Evolutionary conservation across 1,140 invertebrate genomes (phyloP).

Genomic region (Cyclina sinensis): DNA sequence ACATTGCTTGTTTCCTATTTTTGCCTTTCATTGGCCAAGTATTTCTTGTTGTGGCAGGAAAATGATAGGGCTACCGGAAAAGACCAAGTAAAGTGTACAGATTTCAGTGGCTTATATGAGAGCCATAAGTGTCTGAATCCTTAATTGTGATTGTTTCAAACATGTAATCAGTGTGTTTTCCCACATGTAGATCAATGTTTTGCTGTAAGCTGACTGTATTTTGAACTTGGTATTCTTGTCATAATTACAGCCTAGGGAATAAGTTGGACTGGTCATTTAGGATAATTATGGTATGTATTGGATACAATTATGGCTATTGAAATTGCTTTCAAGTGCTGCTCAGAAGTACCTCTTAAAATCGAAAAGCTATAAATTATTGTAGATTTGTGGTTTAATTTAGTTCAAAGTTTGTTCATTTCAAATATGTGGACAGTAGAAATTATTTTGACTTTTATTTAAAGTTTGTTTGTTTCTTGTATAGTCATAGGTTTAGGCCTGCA

Average conservation of each 20-base stretch:
- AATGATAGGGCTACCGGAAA: constrained; percentile 21
- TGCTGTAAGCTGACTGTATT: background rate
- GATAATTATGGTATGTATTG: constrained; percentile 20
- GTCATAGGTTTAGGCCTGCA: too few relatives aligned
- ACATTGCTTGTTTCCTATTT: background rate
- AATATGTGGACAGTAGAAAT: background rate
- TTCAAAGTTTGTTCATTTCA: background rate
- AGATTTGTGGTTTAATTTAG: background rate
- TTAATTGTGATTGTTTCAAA: background rate
- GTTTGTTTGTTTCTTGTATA: too few relatives aligned
- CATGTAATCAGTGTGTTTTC: background rate
- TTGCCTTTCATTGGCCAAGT: background rate
- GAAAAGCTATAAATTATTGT: background rate
- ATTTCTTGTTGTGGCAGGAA: background rate
- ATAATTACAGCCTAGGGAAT: constrained; percentile 4
- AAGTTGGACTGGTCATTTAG: background rate
- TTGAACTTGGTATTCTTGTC: background rate
- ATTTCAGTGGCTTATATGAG: background rate
- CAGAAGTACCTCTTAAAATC: too few relatives aligned
- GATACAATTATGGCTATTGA: background rate
- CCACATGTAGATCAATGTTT: background rate
- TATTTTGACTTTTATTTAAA: too few relatives aligned
- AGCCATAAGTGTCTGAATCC: background rate
- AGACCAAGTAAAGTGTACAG: background rate
- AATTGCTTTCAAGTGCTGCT: background rate